These are phyloP conservation scores for Platypus cylindrus DNA, from an alignment of 2,888 invertebrate genomes.

Conservation along the genomic window DNA sequence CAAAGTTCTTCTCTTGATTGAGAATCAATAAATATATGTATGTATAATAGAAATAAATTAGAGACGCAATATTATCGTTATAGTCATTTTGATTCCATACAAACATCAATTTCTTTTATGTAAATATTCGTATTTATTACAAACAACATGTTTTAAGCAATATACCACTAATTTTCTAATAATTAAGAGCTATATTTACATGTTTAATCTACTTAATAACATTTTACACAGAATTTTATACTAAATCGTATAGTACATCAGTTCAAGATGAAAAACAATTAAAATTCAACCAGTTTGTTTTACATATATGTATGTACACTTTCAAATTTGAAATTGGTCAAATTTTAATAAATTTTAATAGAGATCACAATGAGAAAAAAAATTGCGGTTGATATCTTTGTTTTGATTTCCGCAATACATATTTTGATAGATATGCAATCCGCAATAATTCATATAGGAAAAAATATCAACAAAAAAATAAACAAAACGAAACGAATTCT, in stretches of 20 bases:
- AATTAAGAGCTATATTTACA: constrained; percentile 20
- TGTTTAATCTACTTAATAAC: constrained; percentile 11
- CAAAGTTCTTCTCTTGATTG: too few species aligned
- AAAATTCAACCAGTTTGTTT: not conserved
- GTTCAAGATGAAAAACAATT: constrained; percentile 8
- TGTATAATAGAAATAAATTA: too few species aligned
- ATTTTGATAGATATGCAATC: too few species aligned
- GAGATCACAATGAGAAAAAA: constrained; percentile 34
- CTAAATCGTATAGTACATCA: too few species aligned
- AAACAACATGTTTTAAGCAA: constrained; percentile 29
- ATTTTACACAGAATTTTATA: constrained; percentile 7
- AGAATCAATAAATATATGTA: too few species aligned
- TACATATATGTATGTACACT: constrained; percentile 1
- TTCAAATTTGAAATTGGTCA: constrained; percentile 17
- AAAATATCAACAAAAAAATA: too few species aligned
- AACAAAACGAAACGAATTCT: too few species aligned
- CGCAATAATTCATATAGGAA: too few species aligned
- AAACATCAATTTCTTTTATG: constrained; percentile 5
- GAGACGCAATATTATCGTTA: too few species aligned
- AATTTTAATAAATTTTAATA: constrained; percentile 23
- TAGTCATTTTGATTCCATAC: too few species aligned
- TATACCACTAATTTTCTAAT: constrained; percentile 27
- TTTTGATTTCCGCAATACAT: too few species aligned
- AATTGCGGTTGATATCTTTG: too few species aligned
- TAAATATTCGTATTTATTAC: constrained; percentile 23